Base-by-base conservation (phyloP, 1,140 invertebrate genomes). In the Rhagoletis zephyria region DNA sequence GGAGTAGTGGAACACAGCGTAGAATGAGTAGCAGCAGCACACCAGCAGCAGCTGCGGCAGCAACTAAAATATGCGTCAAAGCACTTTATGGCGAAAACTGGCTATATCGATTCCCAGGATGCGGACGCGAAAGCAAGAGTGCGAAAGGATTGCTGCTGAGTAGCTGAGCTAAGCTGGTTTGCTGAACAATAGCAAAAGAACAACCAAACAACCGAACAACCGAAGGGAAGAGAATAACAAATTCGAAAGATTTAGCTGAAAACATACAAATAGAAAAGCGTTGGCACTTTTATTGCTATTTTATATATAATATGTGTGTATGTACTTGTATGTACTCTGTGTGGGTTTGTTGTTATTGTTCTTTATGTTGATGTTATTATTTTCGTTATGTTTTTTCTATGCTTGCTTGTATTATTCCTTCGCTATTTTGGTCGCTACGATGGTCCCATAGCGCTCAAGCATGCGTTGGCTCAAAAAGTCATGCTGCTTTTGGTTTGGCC, bases 101-200 rank as follows among this genome's bases (percentile, higher is more conserved):
- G 30, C 12, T 48, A 16, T 56, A 56, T 51, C 45, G 19, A 81
- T 56, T 81, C 74, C 74, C 74, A 19, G 16, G 45, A 6, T 3
- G 42, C 45, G 42, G 16, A 74, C n/a, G 70, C 70, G 40, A 74
- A 4, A 45, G 16, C 42, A 74, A 30, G 45, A 4, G 48, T 48
- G 74, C 74, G 6, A 81, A 81, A 81, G 74, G 74, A 81, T 81
- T 81, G 74, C 74, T n/a, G 74, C 48, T 56, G 51, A 51, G 45
- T 81, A 51, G 74, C 48, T 81, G 45, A 77, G 70, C 45, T 30
- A 30, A 30, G 30, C 30, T 30, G 30, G 30, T 30, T 30, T 77
- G 42, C 42, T 77, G 74, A 81, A 56, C 12, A 59, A 42, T 56
- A 19, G 48, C 67, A 45, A 48, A 10, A n/a, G n/a, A n/a, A 14